Evolutionary conservation across 2,797 vertebrate species (phyloP), one percentile per base, ranked within the genome.

Genomic region (Saxicola maurus): DNA sequence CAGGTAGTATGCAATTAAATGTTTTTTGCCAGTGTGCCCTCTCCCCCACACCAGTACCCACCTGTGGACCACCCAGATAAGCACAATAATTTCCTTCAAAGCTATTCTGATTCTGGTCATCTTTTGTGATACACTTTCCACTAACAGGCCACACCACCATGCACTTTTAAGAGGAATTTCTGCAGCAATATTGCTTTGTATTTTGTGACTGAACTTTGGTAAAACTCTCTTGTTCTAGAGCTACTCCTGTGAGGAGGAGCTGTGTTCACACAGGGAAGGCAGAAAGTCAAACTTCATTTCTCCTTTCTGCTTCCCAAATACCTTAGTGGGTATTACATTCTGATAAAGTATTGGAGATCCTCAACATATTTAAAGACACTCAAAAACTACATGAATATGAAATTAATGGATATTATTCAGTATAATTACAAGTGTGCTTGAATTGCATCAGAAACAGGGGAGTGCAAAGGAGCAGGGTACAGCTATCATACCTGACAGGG

Each of bases 21-120:
- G 8, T 86, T 87, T 89, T 89, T 94, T 42, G 28, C 31, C 77
- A 31, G 38, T 2, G 19, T 40, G 53, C 13, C n/a, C 33, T 75
- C 37, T 52, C 48, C 56, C 71, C 24, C 7, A 23, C 30, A 5
- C 65, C 38, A 42, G 37, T 13, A 46, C 17, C 6, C 11, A 5
- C 3, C 1, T 20, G 33, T 10, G 19, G 56, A 48, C 21, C 45
- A 38, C 33, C 24, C 91, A 93, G 2, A 45, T 9, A 23, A 68
- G 8, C 57, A 51, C 40, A 86, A 53, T 51, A 86, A 94, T 53
- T 31, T 43, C 9, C 46, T 42, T 49, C 27, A 59, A 49, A 90
- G 23, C 2, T 51, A 8, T 31, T 30, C 38, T 71, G 66, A 25
- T 60, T 78, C 57, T 48, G 31, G n/a, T 61, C n/a, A 60, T 82